Evolutionary conservation across 2,797 vertebrate species (phyloP), one percentile per base, ranked within the genome.

Genomic region (Hypotaenidia philippensis): DNA sequence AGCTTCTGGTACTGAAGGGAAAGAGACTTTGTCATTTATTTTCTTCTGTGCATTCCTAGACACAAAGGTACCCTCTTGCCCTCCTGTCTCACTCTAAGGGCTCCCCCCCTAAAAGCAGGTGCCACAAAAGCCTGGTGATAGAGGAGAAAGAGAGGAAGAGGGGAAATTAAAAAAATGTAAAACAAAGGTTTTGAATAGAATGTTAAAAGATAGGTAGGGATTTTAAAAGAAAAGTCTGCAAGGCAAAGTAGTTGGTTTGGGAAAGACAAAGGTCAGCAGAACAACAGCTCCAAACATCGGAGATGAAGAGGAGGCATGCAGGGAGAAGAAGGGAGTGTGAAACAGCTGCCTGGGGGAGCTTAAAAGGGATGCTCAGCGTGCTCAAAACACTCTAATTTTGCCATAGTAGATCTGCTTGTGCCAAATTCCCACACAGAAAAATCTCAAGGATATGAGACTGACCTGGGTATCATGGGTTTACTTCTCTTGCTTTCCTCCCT

Each of bases 341-440:
- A 91, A 92, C 91, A 97, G 82, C 96, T 96, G 94, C 65, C 89
- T 89, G 83, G 82, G 76, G 69, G 82, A 94, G 90, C 77, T 94
- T 89, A 76, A 90, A 90, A 94, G 74, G 49, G 77, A 94, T 82
- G 74, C 56, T 95, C 70, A 74, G 63, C 55, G 49, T 84, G 74
- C 80, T 95, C 80, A 90, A 89, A 96, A 96, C 70, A 94, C 63
- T 66, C 63, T 84, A 8, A 77, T 89, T 94, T 93, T 95, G 88
- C 92, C 93, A 64, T 59, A 88, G 77, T n/a, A 86, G 63, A 66
- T 87, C 63, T 93, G 31, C 44, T 87, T 66, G 59, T 94, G 95
- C 90, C 95, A 95, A 93, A 93, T 94, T 95, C 90, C 63, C 92
- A 89, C 77, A 82, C 27, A 84, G 66, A 94, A 95, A 72, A 87